Conservation (phyloP, 2,113 vertebrate genomes). For the Scomber colias region DNA sequence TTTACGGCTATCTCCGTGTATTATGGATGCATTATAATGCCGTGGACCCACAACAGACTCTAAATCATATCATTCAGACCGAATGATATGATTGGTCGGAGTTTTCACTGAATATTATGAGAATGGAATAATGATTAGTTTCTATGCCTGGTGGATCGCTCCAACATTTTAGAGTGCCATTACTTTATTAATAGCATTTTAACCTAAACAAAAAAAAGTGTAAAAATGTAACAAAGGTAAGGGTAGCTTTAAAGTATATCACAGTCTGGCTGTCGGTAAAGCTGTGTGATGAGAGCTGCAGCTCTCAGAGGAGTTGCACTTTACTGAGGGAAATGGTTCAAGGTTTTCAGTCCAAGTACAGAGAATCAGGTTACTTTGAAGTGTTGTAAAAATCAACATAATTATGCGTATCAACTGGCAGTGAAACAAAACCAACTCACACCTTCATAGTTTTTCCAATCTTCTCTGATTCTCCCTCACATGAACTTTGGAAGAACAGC, state of each 20-base stretch:
- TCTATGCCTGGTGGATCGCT: too few species aligned
- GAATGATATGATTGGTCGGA: too few species aligned
- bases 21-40: too few species aligned
- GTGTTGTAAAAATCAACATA: conserved; percentile 43
- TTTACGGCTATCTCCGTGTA: too few species aligned
- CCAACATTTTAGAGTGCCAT: too few species aligned
- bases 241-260: neutral
- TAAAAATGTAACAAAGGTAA: too few species aligned
- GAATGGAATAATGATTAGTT: too few species aligned
- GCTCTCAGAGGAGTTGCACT: neutral
- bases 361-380: conserved; percentile 48
- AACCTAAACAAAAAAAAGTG: too few species aligned
- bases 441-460: conserved; percentile 6
- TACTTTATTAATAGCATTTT: too few species aligned
- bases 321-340: conserved; percentile 44
- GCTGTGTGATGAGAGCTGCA: conserved; percentile 5
- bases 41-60: too few species aligned
- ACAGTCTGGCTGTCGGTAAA: neutral
- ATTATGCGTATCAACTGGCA: conserved; percentile 40
- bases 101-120: too few species aligned
- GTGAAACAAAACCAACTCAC: conserved; percentile 43
- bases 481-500: conserved; percentile 29
- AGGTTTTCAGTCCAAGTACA: conserved; percentile 40
- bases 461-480: conserved; percentile 16
- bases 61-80: too few species aligned